phyloP scores from a whole-genome alignment of 2,797 vertebrate genomes.

The Lophotriccus pileatus region DNA sequence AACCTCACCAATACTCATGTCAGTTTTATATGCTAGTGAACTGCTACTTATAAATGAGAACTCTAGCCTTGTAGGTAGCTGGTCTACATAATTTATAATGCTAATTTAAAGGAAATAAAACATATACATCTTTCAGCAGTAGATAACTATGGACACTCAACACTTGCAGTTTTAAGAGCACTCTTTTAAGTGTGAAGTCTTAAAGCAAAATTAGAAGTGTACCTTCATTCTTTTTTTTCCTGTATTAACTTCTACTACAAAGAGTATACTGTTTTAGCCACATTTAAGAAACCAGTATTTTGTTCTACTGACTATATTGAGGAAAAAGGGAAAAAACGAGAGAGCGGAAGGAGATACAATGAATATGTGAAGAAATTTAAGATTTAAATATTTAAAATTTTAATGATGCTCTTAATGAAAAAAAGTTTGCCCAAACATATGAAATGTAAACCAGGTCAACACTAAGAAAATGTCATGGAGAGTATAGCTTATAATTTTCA shows the following conservation, averaged over 20 bases:
- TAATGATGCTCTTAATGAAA: neutral
- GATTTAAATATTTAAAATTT: neutral
- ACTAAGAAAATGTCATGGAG: neutral
- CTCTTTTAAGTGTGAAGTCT: neutral
- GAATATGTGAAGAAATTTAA: neutral
- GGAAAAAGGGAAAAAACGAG: neutral
- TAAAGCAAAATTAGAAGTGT: neutral
- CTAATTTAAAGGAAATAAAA: neutral
- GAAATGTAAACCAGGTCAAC: neutral
- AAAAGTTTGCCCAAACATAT: neutral
- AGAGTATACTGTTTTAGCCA: neutral
- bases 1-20: neutral
- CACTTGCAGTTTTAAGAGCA: neutral
- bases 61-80: neutral
- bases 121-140: neutral
- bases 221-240: neutral
- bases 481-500: neutral
- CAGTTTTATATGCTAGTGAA: constrained; percentile 24
- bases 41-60: constrained; percentile 24
- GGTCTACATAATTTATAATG: neutral
- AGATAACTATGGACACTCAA: neutral
- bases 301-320: neutral
- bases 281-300: neutral
- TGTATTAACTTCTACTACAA: neutral
- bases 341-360: fast-evolving